Evolutionary conservation across 1,140 invertebrate species (phyloP).

Genomic region (Epicauta chinensis): DNA sequence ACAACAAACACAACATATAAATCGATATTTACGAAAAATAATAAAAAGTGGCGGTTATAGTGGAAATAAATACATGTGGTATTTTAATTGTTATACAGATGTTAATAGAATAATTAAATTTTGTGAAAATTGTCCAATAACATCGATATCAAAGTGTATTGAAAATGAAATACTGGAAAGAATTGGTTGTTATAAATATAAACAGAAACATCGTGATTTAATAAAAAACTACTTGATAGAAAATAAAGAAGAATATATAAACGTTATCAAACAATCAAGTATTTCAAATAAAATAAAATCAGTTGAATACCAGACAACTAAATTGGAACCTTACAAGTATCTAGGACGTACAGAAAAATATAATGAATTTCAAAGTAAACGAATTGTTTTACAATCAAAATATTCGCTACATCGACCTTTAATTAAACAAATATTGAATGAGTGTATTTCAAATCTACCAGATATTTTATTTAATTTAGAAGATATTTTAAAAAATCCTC

Average conservation of each 20-base stretch:
- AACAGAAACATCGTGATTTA: conserved; percentile 18
- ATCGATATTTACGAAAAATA: too few relatives aligned
- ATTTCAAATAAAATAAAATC: conserved; percentile 20
- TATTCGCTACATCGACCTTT: conserved; percentile 54
- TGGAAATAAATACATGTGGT: background rate
- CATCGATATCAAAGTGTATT: conserved; percentile 27
- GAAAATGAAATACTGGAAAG: conserved; percentile 24
- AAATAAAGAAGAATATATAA: conserved; percentile 19
- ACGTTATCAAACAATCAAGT: conserved; percentile 22
- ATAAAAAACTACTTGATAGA: conserved; percentile 26
- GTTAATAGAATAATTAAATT: conserved; percentile 17
- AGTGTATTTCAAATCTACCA: conserved; percentile 49
- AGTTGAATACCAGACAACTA: conserved; percentile 8
- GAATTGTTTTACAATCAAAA: conserved; percentile 47
- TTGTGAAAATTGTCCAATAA: conserved; percentile 19
- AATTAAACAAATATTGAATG: conserved; percentile 51
- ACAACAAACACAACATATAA: too few relatives aligned
- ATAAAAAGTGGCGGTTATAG: too few relatives aligned
- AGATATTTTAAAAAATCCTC: conserved; percentile 37
- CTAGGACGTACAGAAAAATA: conserved; percentile 52
- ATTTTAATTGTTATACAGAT: background rate
- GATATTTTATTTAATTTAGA: conserved; percentile 17
- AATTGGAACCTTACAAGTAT: conserved; percentile 44
- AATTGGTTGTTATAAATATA: conserved; percentile 19
- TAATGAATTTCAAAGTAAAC: conserved; percentile 49